Evolutionary conservation across 1,140 invertebrate species (phyloP), one percentile per base, ranked within the genome.

Genomic region (Drosophila jambulina): DNA sequence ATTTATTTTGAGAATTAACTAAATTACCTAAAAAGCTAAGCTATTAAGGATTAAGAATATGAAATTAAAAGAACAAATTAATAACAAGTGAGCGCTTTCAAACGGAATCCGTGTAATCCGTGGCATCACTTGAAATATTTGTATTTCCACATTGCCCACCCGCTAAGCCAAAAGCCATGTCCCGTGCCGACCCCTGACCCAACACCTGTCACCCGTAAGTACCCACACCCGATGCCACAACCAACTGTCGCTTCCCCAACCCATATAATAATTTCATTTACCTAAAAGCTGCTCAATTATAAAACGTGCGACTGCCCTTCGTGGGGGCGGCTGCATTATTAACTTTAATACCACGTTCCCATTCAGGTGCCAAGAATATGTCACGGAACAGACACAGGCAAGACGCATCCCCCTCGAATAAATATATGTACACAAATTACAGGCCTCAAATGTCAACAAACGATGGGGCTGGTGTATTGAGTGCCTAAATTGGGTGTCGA

Each of bases 251-350:
- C 54, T 61, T 69, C 64, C 27, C 34, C 36, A 48, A 43, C 40
- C 17, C 19, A 59, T 43, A 42, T 56, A 59, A 59, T 64, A 68
- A 58, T 64, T 82, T 82, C 23, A 87, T 79, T 77, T 80, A n/a
- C 43, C 71, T 83, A 77, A 88, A 61, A 80, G 84, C 71, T 63
- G 9, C 48, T 80, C 54, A 83, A 87, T 88, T 83, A 87, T 77
- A 82, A 82, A 82, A 74, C 48, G 62, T 77, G 61, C 7, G 46
- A 46, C 45, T 59, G 69, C 43, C 59, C 53, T 70, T 46, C 51
- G 54, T 43, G 61, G 59, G 59, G 60, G 63, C 29, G 21, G 45
- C 34, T 87, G 21, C 70, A 90, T 84, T 75, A 88, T 90, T 87
- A 25, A 88, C n/a, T 75, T 53, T 57, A 61, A 78, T 74, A 40